Evolutionary conservation across 1,140 invertebrate genomes (phyloP), one percentile per base, ranked within the genome.

Genomic region (Zeugodacus cucurbitae): DNA sequence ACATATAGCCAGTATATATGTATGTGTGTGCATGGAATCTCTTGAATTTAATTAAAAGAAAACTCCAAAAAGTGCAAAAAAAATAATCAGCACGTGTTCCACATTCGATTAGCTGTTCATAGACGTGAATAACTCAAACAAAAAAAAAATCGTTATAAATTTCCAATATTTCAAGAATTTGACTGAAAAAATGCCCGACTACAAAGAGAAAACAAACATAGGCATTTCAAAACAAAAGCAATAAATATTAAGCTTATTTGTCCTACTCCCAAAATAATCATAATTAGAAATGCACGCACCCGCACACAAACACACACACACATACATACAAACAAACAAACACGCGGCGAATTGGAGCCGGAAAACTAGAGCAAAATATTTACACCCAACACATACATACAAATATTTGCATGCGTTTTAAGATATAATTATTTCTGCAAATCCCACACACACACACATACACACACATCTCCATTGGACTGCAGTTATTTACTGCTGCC

Each of bases 191-290:
- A 62, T 62, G 58, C 58, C n/a, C 1, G 11, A 54, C 48, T 54
- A 54, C n/a, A 62, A 62, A 62, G 26, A 62, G 26, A 26, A 26
- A 62, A 8, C n/a, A 62, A 62, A 62, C n/a, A 62, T 54, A 14
- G 48, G 48, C 11, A 54, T 54, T 10, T 54, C 48, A 14, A 54
- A 62, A 11, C 58, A n/a, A 62, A 62, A 62, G 58, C 58, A 62
- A 62, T 62, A 62, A 59, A 62, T 26, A n/a, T 54, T 54, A 54
- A 54, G 48, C 48, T 54, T 34, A 34, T 67, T 67, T 67, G 29
- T n/a, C 34, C 34, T 74, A 37, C 67, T 74, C 67, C 67, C 32
- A 74, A 74, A 74, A 74, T 74, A 74, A 74, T 74, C 67, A 74
- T 74, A 74, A 74, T 74, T 74, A 74, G 14, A 74, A 37, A 74